phyloP scores from a whole-genome alignment of 2,797 vertebrate genomes.

The Cirrhinus mrigala region DNA sequence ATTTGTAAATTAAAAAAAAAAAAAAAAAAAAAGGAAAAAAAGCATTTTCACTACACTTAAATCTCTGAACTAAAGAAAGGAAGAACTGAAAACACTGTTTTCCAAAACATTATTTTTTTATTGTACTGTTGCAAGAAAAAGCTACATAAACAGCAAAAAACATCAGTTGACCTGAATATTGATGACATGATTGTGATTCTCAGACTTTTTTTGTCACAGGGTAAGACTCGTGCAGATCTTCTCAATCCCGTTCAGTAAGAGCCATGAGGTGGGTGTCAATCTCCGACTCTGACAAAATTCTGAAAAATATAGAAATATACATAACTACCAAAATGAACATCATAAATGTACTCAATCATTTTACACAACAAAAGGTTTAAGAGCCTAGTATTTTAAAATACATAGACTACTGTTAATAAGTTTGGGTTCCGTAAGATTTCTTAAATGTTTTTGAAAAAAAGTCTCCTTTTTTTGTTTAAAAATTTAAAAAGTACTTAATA shows the following conservation, averaged over 20 bases:
- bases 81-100: background rate
- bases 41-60: background rate
- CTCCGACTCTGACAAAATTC: constrained; percentile 89
- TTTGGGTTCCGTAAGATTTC: background rate
- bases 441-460: background rate
- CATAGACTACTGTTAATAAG: background rate
- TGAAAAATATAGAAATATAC: constrained; percentile 65
- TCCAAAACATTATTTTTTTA: constrained; percentile 74
- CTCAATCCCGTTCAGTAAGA: constrained; percentile 84
- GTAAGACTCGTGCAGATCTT: background rate
- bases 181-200: constrained; percentile 58
- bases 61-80: background rate
- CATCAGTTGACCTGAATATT: constrained; percentile 67
- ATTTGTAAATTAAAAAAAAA: background rate
- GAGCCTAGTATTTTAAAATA: background rate
- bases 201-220: constrained; percentile 15
- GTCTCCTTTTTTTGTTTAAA: background rate
- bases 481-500: background rate
- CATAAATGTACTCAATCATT: background rate
- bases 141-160: constrained; percentile 70
- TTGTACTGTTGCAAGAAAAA: constrained; percentile 66
- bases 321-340: constrained; percentile 1
- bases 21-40: too few species aligned
- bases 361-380: background rate
- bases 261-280: constrained; percentile 86